Evolutionary conservation across 2,113 vertebrate species (phyloP).

Genomic region (Melanerpes aurifrons): DNA sequence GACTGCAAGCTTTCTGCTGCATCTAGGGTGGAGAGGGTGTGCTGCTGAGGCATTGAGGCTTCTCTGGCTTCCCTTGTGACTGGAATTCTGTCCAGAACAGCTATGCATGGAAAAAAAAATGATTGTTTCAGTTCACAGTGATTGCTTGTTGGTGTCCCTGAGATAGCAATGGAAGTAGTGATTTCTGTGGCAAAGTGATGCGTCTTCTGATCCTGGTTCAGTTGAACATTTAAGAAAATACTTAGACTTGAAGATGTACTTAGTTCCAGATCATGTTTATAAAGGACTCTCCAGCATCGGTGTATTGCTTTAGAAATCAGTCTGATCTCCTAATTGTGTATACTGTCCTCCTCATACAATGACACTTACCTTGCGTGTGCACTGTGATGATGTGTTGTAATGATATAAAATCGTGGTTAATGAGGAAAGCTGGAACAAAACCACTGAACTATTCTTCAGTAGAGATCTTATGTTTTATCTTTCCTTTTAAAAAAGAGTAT

Average conservation of each 20-base stretch:
- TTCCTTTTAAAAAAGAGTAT: not conserved
- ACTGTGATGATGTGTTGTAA: not conserved
- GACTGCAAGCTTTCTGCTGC: not conserved
- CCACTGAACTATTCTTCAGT: not conserved
- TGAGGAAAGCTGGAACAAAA: not conserved
- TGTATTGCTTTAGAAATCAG: not conserved
- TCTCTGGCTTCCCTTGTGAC: not conserved
- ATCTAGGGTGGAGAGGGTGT: not conserved
- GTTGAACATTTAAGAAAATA: not conserved
- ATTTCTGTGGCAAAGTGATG: not conserved
- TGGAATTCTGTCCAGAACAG: not conserved
- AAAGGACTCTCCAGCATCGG: not conserved
- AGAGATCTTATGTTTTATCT: not conserved
- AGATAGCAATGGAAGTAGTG: not conserved
- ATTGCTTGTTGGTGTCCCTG: not conserved
- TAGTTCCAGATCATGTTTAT: not conserved
- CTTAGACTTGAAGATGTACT: not conserved
- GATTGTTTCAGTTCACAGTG: not conserved
- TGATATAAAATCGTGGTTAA: not conserved
- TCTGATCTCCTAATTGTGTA: not conserved
- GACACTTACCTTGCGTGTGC: not conserved
- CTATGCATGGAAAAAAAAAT: not conserved
- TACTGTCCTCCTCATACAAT: not conserved
- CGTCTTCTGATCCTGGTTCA: not conserved
- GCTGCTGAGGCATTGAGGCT: rapidly evolving